Percentiles rank a stretch among this genome's conserved stretches.
phyloP scores from a whole-genome alignment of 64 coral and sea anemone genomes.

The Montipora foliosa region DNA sequence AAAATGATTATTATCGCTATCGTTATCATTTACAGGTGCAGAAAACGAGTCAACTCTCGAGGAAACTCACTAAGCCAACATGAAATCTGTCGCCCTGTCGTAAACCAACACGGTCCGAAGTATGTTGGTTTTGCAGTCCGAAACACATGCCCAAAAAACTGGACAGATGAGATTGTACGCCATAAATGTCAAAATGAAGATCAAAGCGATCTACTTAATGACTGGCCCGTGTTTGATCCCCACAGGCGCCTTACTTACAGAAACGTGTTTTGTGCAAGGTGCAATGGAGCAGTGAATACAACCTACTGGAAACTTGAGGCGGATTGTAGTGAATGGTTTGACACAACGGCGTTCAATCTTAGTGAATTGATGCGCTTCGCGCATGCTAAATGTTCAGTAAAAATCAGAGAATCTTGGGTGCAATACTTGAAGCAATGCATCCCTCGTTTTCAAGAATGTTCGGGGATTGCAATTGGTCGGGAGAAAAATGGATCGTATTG shows the following conservation, averaged over 20 bases:
- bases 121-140: slow-evolving; percentile 3
- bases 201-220: background rate
- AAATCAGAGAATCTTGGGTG: background rate
- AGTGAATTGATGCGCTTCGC: background rate
- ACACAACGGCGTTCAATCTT: background rate
- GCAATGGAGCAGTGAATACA: too few relatives aligned
- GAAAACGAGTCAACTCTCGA: background rate
- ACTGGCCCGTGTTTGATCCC: background rate
- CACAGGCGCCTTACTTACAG: slow-evolving; percentile 29
- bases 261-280: slow-evolving; percentile 21
- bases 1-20: too few relatives aligned
- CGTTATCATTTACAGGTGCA: background rate
- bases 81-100: background rate
- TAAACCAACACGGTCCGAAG: background rate
- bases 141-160: slow-evolving; percentile 9
- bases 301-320: background rate
- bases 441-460: background rate
- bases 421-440: slow-evolving; percentile 15
- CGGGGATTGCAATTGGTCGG: too few relatives aligned
- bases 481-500: background rate
- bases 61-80: background rate
- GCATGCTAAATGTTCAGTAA: background rate
- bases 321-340: background rate
- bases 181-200: slow-evolving; percentile 18
- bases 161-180: background rate